These are phyloP conservation scores for Brachionus angularis DNA, from an alignment of 1,140 invertebrate species.

Conservation along the genomic window DNA sequence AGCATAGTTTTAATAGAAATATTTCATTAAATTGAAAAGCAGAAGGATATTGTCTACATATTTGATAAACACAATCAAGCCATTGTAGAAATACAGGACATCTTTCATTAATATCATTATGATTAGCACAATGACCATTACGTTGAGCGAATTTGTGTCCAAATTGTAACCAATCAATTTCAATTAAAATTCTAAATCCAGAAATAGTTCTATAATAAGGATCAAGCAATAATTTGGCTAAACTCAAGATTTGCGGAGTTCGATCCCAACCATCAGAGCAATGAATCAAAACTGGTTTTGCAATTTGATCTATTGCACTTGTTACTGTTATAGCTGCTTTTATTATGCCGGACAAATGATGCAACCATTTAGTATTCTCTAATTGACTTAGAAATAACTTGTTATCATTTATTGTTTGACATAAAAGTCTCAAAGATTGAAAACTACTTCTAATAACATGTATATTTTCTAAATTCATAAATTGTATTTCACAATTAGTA, in stretches of 20 bases:
- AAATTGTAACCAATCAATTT: conserved; percentile 91
- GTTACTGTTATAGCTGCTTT: conserved; percentile 68
- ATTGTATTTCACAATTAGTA: conserved; percentile 84
- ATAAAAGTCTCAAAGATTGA: conserved; percentile 63
- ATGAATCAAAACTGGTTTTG: conserved; percentile 72
- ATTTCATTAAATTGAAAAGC: conserved; percentile 89
- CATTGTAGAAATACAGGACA: conserved; percentile 96
- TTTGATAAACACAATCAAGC: conserved; percentile 91
- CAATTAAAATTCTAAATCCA: conserved; percentile 84
- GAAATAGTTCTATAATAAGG: conserved; percentile 85
- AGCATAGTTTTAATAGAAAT: conserved; percentile 85
- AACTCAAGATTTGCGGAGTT: conserved; percentile 84
- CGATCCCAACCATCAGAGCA: conserved; percentile 96
- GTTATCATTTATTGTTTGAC: conserved; percentile 49
- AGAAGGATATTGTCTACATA: conserved; percentile 80
- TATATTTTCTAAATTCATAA: conserved; percentile 94
- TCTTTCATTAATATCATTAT: conserved; percentile 80
- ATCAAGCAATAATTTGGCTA: conserved; percentile 84
- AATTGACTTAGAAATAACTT: conserved; percentile 55
- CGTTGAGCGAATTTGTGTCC: conserved; percentile 94
- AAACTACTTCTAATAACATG: conserved; percentile 79
- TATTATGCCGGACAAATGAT: conserved; percentile 76
- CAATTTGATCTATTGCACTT: not conserved
- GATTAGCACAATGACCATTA: conserved; percentile 74
- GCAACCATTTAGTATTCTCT: conserved; percentile 82